Evolutionary conservation across 2,888 invertebrate genomes (phyloP), one percentile per base, ranked within the genome.

Genomic region (Andrena flavipes): DNA sequence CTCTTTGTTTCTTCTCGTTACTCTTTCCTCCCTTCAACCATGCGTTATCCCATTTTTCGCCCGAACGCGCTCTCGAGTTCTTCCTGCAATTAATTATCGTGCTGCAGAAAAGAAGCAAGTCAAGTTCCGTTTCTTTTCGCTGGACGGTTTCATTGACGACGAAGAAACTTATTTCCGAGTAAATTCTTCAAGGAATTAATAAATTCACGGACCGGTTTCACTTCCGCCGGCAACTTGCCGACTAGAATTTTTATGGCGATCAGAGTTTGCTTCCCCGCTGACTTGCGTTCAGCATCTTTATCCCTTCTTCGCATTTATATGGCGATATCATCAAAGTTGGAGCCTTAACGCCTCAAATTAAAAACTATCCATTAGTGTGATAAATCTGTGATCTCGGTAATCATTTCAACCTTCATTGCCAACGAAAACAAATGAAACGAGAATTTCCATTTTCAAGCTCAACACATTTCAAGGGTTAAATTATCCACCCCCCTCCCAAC

Each of bases 21-120:
- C 42, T 42, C 42, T 13, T 42, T 54, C 4, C 35, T 49, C 3
- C 26, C n/a, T 8, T 60, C 10, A 49, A 54, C 29, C n/a, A 62
- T n/a, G 10, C 26, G 33, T 33, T 48, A n/a, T 63, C 42, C 7
- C 63, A 10, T 60, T 74, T 49, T 63, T n/a, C 49, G n/a, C 20
- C 69, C 13, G 20, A n/a, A 42, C 20, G 13, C 49, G 48, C 59
- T 65, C 68, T 71, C 26, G 8, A 62, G 49, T 16, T 54, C 33
- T 70, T 59, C 10, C 26, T 26, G n/a, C 8, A 65, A 76, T 70
- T 60, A 76, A 76, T 76, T 51, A 48, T 48, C 29, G 42, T 33
- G 60, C 13, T 16, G 10, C 51, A 42, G 69, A 69, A 49, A 64
- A 62, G 13, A 20, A 29, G 20, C 42, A 69, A 64, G 16, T 60